These are phyloP conservation scores for Sebastes iracundus DNA, from an alignment of 2,797 vertebrate genomes.

Conservation along the genomic window DNA sequence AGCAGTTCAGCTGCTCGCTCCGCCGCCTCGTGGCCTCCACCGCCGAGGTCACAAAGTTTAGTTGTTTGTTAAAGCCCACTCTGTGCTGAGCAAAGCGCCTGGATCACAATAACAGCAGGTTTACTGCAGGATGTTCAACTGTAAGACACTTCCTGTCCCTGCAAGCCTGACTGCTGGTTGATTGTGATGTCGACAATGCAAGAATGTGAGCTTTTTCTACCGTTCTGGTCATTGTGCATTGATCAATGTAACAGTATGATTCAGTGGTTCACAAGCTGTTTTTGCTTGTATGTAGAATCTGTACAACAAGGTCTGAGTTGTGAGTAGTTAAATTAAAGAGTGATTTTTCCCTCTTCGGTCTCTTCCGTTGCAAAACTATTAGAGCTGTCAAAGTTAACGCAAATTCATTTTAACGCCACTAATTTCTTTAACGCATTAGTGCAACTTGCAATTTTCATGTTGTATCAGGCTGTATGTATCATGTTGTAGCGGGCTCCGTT, in stretches of 20 bases:
- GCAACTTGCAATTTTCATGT: too few species aligned
- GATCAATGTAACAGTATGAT: neutral
- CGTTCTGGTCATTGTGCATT: neutral
- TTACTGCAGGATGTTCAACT: neutral
- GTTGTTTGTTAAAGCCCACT: neutral
- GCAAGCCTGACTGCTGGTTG: neutral
- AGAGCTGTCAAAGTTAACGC: fast-evolving
- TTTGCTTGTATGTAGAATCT: neutral
- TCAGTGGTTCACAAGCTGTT: neutral
- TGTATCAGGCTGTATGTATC: too few species aligned
- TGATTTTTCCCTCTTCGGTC: fast-evolving
- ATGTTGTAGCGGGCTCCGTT: too few species aligned
- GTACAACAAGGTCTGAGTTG: neutral
- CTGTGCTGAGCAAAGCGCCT: neutral
- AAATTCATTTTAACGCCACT: too few species aligned
- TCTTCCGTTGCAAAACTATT: fast-evolving
- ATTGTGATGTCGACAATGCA: neutral
- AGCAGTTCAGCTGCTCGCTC: neutral
- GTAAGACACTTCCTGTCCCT: neutral
- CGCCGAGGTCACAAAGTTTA: slow-evolving; percentile 26
- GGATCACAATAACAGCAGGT: neutral
- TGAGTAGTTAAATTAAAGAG: neutral
- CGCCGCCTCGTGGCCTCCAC: neutral
- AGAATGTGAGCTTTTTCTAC: neutral
- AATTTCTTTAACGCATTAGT: too few species aligned